Evolutionary conservation across 2,797 vertebrate species (phyloP), one percentile per base, ranked within the genome.

Genomic region (Sebastiscus tertius): DNA sequence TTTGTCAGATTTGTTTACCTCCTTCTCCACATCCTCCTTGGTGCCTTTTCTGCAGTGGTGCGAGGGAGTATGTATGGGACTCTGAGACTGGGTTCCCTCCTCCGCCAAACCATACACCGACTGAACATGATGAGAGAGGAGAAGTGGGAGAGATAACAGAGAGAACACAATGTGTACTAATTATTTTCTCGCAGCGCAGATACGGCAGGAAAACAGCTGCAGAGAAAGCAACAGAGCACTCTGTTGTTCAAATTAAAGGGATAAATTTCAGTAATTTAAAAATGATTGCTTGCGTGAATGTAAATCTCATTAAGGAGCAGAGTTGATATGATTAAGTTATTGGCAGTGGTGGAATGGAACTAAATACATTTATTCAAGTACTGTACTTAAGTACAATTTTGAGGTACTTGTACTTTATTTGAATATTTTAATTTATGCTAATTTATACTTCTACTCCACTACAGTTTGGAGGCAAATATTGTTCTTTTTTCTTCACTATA

Each of bases 91-190:
- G 1, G 83, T 76, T 54, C 97, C 96, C 85, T 99, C 99, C 77
- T 99, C 98, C 3, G 93, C 94, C 69, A 99, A 88, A 1, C 98
- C 98, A 0, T 99, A 99, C 31, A 99, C 99, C 0, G 99, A 99
- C 98, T 99, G 89, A 79, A 36, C 56, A 42, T 1, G 68, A 64
- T 3, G 16, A 63, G 7, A 77, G 33, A 36, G 12, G 26, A 74
- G 62, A 72, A 31, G 67, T 11, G 27, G 11, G 63, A 56, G 54
- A 26, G 9, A 55, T 34, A 55, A 77, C 1, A 49, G 11, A 69
- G 49, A 75, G 8, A 42, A 64, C 1, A 55, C 12, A 62, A 61
- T 2, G n/a, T 33, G n/a, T 5, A 6, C 22, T 63, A 58, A 22
- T 55, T 79, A 46, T 78, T 79, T 49, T 69, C 16, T 36, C n/a